phyloP scores from a whole-genome alignment of 2,888 invertebrate genomes.

The Microchrysa polita region DNA sequence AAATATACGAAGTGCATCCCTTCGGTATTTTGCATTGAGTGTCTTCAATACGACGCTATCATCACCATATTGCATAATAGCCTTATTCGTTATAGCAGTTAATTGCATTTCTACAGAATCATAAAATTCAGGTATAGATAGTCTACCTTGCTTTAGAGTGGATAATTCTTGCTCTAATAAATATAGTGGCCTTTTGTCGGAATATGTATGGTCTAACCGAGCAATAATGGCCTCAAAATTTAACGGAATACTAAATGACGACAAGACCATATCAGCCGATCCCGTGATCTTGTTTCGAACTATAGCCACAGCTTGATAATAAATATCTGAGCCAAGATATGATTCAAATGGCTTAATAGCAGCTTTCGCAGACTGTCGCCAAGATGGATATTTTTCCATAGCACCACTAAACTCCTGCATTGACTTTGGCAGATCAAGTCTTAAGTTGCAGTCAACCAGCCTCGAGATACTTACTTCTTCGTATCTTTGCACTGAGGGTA shows the following conservation, averaged over 20 bases:
- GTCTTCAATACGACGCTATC: slow-evolving; percentile 8
- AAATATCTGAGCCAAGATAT: not conserved
- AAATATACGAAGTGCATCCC: slow-evolving; percentile 49
- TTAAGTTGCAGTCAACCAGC: not conserved
- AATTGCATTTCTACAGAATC: not conserved
- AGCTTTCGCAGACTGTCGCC: not conserved
- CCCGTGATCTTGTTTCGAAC: not conserved
- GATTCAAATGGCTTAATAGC: not conserved
- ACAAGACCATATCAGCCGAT: not conserved
- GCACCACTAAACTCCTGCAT: not conserved
- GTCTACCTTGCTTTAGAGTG: not conserved
- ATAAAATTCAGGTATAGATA: not conserved
- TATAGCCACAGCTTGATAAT: slow-evolving; percentile 10
- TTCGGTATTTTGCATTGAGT: slow-evolving; percentile 46
- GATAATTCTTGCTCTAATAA: not conserved
- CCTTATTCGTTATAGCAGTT: not conserved
- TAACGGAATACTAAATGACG: not conserved
- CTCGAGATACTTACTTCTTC: not conserved
- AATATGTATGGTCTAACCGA: not conserved
- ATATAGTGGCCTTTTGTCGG: not conserved
- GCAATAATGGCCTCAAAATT: slow-evolving; percentile 1
- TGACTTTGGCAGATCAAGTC: not conserved
- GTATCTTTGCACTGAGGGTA: not conserved
- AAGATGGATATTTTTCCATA: not conserved
- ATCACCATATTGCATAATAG: slow-evolving; percentile 1